phyloP scores from a whole-genome alignment of 2,888 invertebrate genomes.

The Caenorhabditis sulstoni region DNA sequence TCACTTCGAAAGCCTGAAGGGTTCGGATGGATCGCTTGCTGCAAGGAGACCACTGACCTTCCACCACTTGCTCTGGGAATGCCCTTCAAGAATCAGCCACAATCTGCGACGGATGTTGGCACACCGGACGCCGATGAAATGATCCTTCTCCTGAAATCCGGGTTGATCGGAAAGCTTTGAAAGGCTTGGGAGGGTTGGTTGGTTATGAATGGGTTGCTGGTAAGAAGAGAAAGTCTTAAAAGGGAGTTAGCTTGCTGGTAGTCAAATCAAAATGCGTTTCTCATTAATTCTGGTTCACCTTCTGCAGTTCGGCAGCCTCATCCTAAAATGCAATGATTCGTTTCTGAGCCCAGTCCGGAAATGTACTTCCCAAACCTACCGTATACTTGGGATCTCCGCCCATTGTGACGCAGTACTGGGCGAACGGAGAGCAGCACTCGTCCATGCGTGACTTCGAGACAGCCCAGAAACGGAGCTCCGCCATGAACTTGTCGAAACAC shows the following conservation, averaged over 20 bases:
- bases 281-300: conserved; percentile 15
- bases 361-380: conserved; percentile 26
- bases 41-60: too few species aligned
- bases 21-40: too few species aligned
- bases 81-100: conserved; percentile 79
- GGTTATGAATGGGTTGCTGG: conserved; percentile 29
- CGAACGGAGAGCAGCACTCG: conserved; percentile 79
- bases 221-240: conserved; percentile 12
- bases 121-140: conserved; percentile 79
- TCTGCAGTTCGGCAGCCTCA: conserved; percentile 45
- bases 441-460: conserved; percentile 79
- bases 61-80: conserved; percentile 79
- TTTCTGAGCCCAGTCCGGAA: neutral
- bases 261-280: neutral
- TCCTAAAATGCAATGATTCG: conserved; percentile 42
- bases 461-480: conserved; percentile 80
- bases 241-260: conserved; percentile 18
- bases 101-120: conserved; percentile 76
- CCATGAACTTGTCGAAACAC: conserved; percentile 80
- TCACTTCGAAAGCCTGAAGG: conserved; percentile 77
- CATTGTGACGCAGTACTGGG: conserved; percentile 74
- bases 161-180: too few species aligned
- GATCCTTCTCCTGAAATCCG: conserved; percentile 77
- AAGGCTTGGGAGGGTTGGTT: conserved; percentile 17
- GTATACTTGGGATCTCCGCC: conserved; percentile 57